Evolutionary conservation across 2,113 vertebrate species (phyloP), one percentile per base, ranked within the genome.

Genomic region (Ploceus nigricollis): DNA sequence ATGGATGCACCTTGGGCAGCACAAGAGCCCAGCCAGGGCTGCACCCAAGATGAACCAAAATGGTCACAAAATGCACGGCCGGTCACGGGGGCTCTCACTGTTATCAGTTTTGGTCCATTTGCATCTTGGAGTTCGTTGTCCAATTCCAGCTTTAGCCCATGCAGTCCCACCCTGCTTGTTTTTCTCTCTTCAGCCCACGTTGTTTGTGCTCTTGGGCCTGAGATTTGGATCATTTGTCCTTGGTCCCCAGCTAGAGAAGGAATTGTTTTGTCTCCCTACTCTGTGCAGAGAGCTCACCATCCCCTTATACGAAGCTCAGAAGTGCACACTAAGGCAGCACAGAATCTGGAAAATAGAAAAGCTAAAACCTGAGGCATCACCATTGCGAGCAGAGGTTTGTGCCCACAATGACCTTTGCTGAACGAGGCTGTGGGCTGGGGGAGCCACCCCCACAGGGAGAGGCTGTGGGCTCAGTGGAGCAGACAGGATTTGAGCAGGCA

Each of bases 61-160:
- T 37, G 15, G n/a, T 12, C 7, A 25, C 23, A 37, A 60, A 37
- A 60, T 58, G 56, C 3, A 57, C 4, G 3, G 11, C 10, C 1
- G 2, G 23, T 16, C n/a, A 58, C 1, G 0, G n/a, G 23, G n/a
- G 37, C n/a, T 25, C 15, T 17, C n/a, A 25, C 23, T 58, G 7
- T 17, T 3, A 58, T 37, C 1, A 35, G 23, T 37, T 60, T 1
- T 60, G 57, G 0, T 25, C 57, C 57, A 37, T 58, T 54, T 37
- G 23, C 23, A 37, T 4, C 4, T 60, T 60, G 23, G 10, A 6
- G 57, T 37, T 60, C 2, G 17, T 37, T 60, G n/a, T 60, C n/a
- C 15, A 25, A 3, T 58, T 35, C 1, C 10, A 35, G 23, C n/a
- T 58, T 35, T 25, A 27, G 7, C 0, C 1, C 1, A 17, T 12